Evolutionary conservation across 2,888 invertebrate genomes (phyloP), one percentile per base, ranked within the genome.

Genomic region (Athrips mouffetella): DNA sequence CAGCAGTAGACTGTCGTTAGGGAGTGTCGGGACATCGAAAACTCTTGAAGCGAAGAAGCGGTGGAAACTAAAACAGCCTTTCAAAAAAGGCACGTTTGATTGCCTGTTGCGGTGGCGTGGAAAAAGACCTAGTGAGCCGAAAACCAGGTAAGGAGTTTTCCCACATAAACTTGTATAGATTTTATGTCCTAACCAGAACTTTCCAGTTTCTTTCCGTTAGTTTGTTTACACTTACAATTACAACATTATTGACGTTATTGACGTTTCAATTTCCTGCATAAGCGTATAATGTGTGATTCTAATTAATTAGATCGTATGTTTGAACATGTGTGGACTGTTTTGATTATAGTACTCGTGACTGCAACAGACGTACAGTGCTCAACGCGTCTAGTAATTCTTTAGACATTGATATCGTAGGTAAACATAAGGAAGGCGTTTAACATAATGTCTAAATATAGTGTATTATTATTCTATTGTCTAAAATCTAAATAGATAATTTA

Each of bases 21-120:
- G 29, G 65, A 66, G 47, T 30, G 58, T 73, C 52, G 67, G 67
- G 44, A 62, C 71, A 16, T 58, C 69, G 42, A 84, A 76, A 57
- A 81, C 76, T 52, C 62, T 76, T 11, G 80, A 82, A 45, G 66
- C 71, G 45, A 79, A 76, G 56, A 88, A 79, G 55, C 70, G 76
- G 50, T 85, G 80, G 82, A 85, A 76, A 49, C 60, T 85, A 25
- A 84, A 76, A 56, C 80, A 80, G 6, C 76, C 77, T 1, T 81
- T 86, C 57, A 73, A 73, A 45, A 89, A 83, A 67, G 80, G 80
- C 25, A 70, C 84, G 27, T 82, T 89, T 54, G 85, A 86, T 61
- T 85, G 84, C 61, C 67, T 89, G 59, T 63, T 88, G 30, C 72
- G 73, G 33, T 89, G 88, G 88, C 81, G 85, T 50, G 75, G 78